These are phyloP conservation scores for Lutraria rhynchaena DNA, from an alignment of 1,140 invertebrate species.

Conservation along the genomic window DNA sequence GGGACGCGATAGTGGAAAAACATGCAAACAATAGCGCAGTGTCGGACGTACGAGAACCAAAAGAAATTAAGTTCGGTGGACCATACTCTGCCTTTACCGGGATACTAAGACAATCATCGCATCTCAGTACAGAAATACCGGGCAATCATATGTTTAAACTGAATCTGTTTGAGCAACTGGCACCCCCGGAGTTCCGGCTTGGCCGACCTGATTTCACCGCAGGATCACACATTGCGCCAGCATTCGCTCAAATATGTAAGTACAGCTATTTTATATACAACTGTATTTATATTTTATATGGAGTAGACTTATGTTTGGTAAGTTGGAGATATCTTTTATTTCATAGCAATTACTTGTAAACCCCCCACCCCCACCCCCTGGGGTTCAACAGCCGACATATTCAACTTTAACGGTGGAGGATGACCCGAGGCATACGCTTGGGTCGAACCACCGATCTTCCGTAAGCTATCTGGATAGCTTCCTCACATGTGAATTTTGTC, in stretches of 20 bases:
- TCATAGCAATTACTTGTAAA: too few species aligned
- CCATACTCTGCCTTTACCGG: conserved; percentile 56
- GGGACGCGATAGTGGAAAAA: too few species aligned
- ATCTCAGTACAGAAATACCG: background rate
- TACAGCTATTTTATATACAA: conserved; percentile 19
- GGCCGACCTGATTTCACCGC: background rate
- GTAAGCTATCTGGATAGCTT: too few species aligned
- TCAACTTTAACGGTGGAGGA: too few species aligned
- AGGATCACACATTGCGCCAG: conserved; percentile 57
- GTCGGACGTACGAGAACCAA: background rate
- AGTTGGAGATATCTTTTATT: too few species aligned
- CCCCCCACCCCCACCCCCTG: too few species aligned
- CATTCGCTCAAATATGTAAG: conserved; percentile 63
- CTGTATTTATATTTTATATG: background rate
- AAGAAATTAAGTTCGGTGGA: conserved; percentile 22
- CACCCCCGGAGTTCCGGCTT: background rate
- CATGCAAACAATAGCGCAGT: background rate
- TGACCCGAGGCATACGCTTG: too few species aligned
- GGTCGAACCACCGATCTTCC: too few species aligned
- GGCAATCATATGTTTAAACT: conserved; percentile 3
- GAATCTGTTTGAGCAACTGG: background rate
- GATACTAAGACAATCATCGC: background rate
- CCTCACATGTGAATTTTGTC: too few species aligned
- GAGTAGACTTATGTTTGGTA: too few species aligned
- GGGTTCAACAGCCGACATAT: too few species aligned